Base-by-base conservation (phyloP, 2,888 invertebrate genomes). In the Augiades crinisus region DNA sequence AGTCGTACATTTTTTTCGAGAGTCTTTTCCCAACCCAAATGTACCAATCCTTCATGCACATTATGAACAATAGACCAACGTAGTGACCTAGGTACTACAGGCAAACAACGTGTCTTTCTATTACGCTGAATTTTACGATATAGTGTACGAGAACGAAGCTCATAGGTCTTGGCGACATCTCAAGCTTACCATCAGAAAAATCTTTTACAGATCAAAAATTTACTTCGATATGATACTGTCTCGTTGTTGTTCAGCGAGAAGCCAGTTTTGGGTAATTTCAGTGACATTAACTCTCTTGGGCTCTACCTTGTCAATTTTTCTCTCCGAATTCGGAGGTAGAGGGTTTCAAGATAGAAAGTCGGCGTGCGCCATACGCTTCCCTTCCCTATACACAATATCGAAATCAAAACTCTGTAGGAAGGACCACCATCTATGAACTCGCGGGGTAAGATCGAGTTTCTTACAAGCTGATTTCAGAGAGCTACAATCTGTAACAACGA, bases 61-160 rank as follows among this genome's bases (percentile, higher is more conserved):
- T 64, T 54, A 40, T 67, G 64, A 3, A 70, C 60, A 5, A 72
- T 52, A 0, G 67, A 61, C 68, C 69, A 71, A 0, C 56, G 37
- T 2, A 65, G 53, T 5, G 63, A 40, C 6, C 59, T 41, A 0
- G 67, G 68, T 0, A 70, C 55, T 10, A 67, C 56, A 3, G 62
- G 60, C 0, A 63, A 37, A 14, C 58, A 59, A 16, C 14, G 30
- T 1, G 53, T 55, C 5, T 53, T 44, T 19, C 60, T 58, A 2
- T 60, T 40, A 6, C 10, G 10, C 10, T 62, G 54, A 0, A 63
- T 33, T 34, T 57, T 58, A 1, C 62, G 54, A 27, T 61, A 36
- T n/a, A 61, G 10, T 4, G 57, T 22, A n/a, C 53, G 53, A 0
- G 50, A 44, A 2, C 57, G 47, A 4, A 62, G n/a, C n/a, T 58